Percentiles rank a stretch among this genome's conserved stretches.
phyloP scores from a whole-genome alignment of 2,888 invertebrate species.

The Tillus elongatus region DNA sequence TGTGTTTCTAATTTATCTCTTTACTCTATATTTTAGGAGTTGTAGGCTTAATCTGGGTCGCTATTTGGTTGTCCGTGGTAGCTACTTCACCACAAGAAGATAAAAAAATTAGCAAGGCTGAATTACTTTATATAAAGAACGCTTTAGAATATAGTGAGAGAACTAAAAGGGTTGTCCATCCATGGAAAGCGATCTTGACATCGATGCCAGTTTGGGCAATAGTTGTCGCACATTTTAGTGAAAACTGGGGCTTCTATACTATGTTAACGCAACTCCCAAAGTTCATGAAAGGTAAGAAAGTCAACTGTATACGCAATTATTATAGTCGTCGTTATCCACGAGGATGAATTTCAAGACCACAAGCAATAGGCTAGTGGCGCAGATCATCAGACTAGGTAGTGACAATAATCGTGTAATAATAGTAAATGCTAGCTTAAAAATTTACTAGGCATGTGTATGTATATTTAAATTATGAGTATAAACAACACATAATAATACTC shows the following conservation, averaged over 20 bases:
- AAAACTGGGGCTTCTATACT: conserved; percentile 87
- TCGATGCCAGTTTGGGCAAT: conserved; percentile 79
- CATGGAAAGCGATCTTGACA: conserved; percentile 67
- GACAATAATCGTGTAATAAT: too few relatives aligned
- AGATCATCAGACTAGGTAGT: too few relatives aligned
- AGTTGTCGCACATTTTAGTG: conserved; percentile 73
- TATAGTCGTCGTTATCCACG: too few relatives aligned
- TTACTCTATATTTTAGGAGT: conserved; percentile 48
- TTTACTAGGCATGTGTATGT: too few relatives aligned
- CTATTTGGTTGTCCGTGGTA: conserved; percentile 60
- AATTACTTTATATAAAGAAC: conserved; percentile 62
- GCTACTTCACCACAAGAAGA: conserved; percentile 68
- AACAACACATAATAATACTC: too few relatives aligned
- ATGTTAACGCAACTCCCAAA: conserved; percentile 74
- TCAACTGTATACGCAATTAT: conserved; percentile 7
- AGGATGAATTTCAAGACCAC: too few relatives aligned
- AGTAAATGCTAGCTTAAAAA: too few relatives aligned
- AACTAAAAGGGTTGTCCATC: conserved; percentile 51
- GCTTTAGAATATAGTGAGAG: conserved; percentile 47
- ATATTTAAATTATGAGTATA: too few relatives aligned
- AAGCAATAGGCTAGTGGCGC: too few relatives aligned
- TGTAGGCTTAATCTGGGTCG: conserved; percentile 62
- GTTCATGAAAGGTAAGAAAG: conserved; percentile 70
- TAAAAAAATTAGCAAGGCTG: conserved; percentile 59
- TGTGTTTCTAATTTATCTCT: too few relatives aligned